Base-by-base conservation (phyloP, 2,797 vertebrate species). In the Enteromius trimaculatus region DNA sequence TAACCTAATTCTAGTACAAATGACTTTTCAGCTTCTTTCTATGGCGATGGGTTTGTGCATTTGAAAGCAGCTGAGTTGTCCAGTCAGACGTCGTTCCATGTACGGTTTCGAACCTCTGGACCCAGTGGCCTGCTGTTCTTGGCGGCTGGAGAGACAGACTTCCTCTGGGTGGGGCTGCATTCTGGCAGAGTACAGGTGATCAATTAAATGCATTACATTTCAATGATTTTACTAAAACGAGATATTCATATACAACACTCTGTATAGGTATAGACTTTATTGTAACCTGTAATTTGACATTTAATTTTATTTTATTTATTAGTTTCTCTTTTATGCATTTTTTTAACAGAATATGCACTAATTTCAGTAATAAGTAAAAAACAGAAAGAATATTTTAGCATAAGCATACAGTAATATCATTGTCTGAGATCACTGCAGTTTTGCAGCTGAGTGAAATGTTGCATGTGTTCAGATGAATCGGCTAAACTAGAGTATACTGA, bases 1-100 rank as follows among this genome's bases (percentile, higher is more conserved):
- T 21, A 10, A 55, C 1, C 2, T 16, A 26, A 62, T 62, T 29
- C 26, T 29, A 29, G 60, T 14, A 44, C 71, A 34, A 44, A 47
- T 81, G 31, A 13, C 9, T 68, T 82, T 53, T 8, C 83, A 98
- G 97, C 93, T 74, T 98, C 96, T 0, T 97, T 99, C 92, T 97
- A 95, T 13, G 97, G 97, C 1, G 92, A 97, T 88, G 95, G 96
- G 81, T 97, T 94, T 86, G 93, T 97, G 87, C 93, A 94, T 70
- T 85, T 97, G 88, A 95, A 90, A 37, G 90, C 92, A 44, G 78
- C 82, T n/a, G 95, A 97, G 84, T 74, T 88, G 0, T 96, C 92
- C 16, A 85, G 86, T 66, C 94, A 92, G 86, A 95, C 94, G 0
- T 92, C 91, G 3, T 92, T 99, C 81, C 93, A 94, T 13, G 88